Percentiles rank a stretch among this genome's conserved stretches.
Conservation (phyloP, 1,140 invertebrate species). For the Lordiphosa clarofinis region DNA sequence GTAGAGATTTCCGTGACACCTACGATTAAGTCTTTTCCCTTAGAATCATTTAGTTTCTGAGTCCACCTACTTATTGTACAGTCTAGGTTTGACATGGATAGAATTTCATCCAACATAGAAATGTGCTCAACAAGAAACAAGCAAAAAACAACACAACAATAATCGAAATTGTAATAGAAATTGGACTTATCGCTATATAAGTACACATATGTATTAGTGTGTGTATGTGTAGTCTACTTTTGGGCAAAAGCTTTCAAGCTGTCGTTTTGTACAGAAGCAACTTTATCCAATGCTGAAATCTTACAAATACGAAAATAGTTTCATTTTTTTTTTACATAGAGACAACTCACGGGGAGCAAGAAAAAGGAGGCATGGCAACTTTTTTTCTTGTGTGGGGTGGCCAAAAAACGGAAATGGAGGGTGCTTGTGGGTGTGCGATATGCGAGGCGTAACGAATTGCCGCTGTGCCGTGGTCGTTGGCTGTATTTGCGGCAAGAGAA, state of each 20-base stretch:
- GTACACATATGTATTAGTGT: background rate
- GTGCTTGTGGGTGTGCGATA: conserved; percentile 47
- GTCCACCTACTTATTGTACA: background rate
- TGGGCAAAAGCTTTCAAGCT: conserved; percentile 44
- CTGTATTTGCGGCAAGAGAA: conserved; percentile 52
- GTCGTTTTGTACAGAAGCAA: conserved; percentile 26
- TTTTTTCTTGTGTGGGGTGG: conserved; percentile 9
- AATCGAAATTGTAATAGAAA: conserved; percentile 58
- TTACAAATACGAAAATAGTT: conserved; percentile 69
- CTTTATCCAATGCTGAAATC: conserved; percentile 61
- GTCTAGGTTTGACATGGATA: conserved; percentile 13
- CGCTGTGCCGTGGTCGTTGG: conserved; percentile 21
- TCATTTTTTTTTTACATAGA: conserved; percentile 18
- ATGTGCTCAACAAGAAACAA: conserved; percentile 4
- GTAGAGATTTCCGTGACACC: too few relatives aligned
- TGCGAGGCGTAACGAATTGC: conserved; percentile 60
- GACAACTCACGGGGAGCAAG: conserved; percentile 5
- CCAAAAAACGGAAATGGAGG: conserved; percentile 45
- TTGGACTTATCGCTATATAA: conserved; percentile 46
- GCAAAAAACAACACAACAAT: conserved; percentile 27
- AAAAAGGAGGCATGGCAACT: conserved; percentile 12
- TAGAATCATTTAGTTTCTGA: too few relatives aligned
- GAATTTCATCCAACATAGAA: conserved; percentile 23
- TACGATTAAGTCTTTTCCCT: too few relatives aligned
- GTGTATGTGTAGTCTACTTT: conserved; percentile 33